Conservation (phyloP, 2,797 vertebrate genomes). For the Psittacula derbiana region DNA sequence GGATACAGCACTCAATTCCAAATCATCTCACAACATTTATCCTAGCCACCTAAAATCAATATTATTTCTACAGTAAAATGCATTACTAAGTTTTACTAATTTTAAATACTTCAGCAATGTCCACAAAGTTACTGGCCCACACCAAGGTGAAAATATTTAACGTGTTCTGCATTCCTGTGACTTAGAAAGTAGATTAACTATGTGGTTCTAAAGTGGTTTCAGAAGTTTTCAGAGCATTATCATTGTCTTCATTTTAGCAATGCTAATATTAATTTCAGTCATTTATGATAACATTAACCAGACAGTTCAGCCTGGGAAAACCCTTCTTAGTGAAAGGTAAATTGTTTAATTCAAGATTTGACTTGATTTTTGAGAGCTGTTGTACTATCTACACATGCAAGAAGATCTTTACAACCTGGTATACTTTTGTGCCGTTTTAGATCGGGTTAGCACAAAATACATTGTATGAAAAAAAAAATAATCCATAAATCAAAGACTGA, state of each 20-base stretch:
- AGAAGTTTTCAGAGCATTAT: neutral
- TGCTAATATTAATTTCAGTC: conserved; percentile 4
- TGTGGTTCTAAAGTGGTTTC: neutral
- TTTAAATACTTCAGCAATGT: neutral
- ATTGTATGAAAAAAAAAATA: neutral
- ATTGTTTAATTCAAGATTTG: conserved; percentile 37
- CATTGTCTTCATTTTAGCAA: neutral
- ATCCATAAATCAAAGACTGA: neutral
- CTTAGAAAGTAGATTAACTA: neutral
- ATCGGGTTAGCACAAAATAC: conserved; percentile 9
- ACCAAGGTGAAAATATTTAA: conserved; percentile 3
- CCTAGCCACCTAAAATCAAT: neutral
- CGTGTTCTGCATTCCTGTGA: neutral
- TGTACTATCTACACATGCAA: neutral
- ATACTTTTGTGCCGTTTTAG: conserved; percentile 10
- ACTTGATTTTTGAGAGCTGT: conserved; percentile 38
- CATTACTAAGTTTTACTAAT: neutral
- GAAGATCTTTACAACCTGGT: neutral
- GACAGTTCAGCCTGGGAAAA: conserved; percentile 10
- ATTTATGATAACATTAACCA: conserved; percentile 14
- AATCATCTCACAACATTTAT: neutral
- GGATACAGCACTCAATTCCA: neutral
- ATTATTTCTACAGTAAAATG: neutral
- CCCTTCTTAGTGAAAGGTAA: neutral
- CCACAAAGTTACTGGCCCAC: neutral